Evolutionary conservation across 2,888 invertebrate species (phyloP), one percentile per base, ranked within the genome.

Genomic region (Ypsolopha sequella): DNA sequence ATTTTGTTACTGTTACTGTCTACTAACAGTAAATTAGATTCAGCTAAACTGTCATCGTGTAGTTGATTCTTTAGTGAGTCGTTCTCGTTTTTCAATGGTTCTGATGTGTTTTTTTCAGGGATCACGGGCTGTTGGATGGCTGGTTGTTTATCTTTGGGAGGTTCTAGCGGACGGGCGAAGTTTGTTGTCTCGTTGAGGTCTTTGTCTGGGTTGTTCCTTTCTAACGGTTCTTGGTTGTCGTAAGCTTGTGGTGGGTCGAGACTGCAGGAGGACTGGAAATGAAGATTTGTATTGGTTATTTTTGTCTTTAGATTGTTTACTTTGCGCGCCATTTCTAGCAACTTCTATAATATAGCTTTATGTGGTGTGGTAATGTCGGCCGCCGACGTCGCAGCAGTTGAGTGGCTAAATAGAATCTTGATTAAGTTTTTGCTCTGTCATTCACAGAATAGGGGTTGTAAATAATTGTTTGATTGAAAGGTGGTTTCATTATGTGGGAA

Each of bases 201-300:
- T 51, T 82, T 82, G 6, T 82, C 81, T 0, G 76, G 63, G 59
- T 74, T 80, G 0, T 64, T 50, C 0, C 73, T 59, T 47, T 85
- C 84, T 44, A 81, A 46, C 0, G 80, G 74, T 49, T 81, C 84
- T 55, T 78, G 82, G 51, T 71, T 81, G 39, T 87, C 86, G 57
- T 75, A 84, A 0, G 76, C 70, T 56, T 84, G 85, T 0, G 81
- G 75, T 0, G 79, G 64, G 36, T 85, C 82, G 0, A 81, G 63
- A n/a, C 75, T 81, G 61, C 79, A 85, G 0, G 77, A 79, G 2
- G 78, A 75, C 84, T 77, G 68, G 4, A 52, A 53, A 10, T 60
- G 56, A 8, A 56, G 51, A 49, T 7, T 38, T 11, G 1, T 24
- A 24, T 24, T 4, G 24, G 24, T 24, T 4, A 24, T 24, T 24